Evolutionary conservation across 1,140 invertebrate species (phyloP).

Genomic region (Oncopodura yosiiana): DNA sequence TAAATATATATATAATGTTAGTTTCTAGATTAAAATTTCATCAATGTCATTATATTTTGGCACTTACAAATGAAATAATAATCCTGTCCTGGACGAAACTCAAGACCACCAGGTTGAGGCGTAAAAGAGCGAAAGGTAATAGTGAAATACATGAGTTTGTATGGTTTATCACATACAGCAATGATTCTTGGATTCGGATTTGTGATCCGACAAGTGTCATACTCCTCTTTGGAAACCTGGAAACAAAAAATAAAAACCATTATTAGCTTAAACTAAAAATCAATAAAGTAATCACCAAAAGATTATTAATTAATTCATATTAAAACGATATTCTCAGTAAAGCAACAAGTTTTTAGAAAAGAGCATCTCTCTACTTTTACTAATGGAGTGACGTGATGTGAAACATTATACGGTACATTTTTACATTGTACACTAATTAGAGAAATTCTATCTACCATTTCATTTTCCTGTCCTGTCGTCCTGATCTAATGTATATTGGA

Average conservation of each 20-base stretch:
- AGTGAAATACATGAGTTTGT: constrained; percentile 89
- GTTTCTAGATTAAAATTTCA: no score
- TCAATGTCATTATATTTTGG: not conserved
- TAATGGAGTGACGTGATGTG: no score
- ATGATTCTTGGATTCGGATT: constrained; percentile 85
- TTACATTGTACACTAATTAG: no score
- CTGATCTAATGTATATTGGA: no score
- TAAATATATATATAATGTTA: no score
- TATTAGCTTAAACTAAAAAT: constrained; percentile 13
- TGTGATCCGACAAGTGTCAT: constrained; percentile 88
- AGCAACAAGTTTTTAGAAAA: no score
- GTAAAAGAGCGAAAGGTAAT: constrained; percentile 93
- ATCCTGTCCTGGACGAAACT: constrained; percentile 86
- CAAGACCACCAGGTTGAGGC: constrained; percentile 84
- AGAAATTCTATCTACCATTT: no score
- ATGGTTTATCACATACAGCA: constrained; percentile 89
- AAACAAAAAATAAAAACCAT: constrained; percentile 35
- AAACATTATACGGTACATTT: no score
- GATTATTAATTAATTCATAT: constrained; percentile 4
- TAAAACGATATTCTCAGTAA: no score
- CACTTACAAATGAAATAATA: constrained; percentile 89
- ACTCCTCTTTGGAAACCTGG: constrained; percentile 82
- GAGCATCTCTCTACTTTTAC: no score
- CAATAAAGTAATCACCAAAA: constrained; percentile 1
- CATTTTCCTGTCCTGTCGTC: no score